Conservation (phyloP, 2,797 vertebrate species). For the Tadarida brasiliensis region DNA sequence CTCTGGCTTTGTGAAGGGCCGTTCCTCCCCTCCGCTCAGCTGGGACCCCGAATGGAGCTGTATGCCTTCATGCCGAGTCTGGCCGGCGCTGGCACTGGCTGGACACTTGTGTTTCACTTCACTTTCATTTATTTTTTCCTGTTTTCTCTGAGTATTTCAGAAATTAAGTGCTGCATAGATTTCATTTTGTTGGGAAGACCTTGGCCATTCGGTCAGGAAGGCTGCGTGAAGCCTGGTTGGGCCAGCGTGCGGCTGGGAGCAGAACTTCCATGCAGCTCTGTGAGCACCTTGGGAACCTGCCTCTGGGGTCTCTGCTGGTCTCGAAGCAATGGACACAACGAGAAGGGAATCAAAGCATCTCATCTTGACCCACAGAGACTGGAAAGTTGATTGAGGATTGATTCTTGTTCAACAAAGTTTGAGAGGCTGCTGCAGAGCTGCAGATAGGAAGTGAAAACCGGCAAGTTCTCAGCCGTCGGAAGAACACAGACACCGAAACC, state of each 20-base stretch:
- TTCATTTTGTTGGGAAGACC: neutral
- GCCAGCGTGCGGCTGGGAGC: neutral
- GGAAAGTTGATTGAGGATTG: neutral
- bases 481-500: neutral
- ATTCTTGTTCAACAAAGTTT: neutral
- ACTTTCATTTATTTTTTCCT: neutral
- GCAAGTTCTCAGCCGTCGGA: neutral
- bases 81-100: neutral
- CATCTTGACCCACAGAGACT: neutral
- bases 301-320: neutral
- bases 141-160: neutral
- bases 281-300: neutral
- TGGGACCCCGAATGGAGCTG: accelerated
- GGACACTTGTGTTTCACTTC: neutral
- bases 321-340: neutral
- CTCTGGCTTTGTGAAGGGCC: too few relatives aligned
- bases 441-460: neutral
- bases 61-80: neutral
- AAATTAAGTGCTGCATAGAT: neutral
- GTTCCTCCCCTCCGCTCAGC: too few relatives aligned
- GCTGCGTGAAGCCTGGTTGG: neutral
- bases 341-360: neutral
- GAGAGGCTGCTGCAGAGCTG: neutral
- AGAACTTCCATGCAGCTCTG: neutral
- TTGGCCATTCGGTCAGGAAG: neutral